Conservation (phyloP, 2,888 invertebrate genomes). For the Cephus pygmeus region DNA sequence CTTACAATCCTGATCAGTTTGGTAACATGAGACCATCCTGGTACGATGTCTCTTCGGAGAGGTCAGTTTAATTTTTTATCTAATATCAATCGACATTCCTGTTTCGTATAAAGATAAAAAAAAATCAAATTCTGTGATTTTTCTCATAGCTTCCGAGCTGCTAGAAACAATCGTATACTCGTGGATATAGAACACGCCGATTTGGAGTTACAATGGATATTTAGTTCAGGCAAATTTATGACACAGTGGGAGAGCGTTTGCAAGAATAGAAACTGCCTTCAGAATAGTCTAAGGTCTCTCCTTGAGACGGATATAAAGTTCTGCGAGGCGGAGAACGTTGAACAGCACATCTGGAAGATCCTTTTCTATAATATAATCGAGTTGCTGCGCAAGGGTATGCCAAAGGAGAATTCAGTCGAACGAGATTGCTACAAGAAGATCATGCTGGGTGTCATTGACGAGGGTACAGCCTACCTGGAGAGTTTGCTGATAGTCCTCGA, state of each 20-base stretch:
- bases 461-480: constrained; percentile 84
- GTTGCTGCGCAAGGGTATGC: constrained; percentile 77
- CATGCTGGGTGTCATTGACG: constrained; percentile 79
- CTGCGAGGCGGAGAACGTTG: constrained; percentile 87
- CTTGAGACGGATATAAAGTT: constrained; percentile 85
- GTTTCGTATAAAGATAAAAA: background rate
- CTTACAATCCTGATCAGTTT: constrained; percentile 67
- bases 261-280: constrained; percentile 75
- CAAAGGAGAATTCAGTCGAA: constrained; percentile 70
- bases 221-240: constrained; percentile 72
- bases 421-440: constrained; percentile 75
- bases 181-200: constrained; percentile 77
- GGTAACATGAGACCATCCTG: constrained; percentile 69
- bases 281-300: constrained; percentile 75
- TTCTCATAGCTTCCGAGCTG: constrained; percentile 69
- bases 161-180: constrained; percentile 73
- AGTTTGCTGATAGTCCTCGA: constrained; percentile 79
- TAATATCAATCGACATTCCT: background rate
- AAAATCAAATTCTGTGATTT: constrained; percentile 12
- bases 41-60: constrained; percentile 72
- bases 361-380: constrained; percentile 91
- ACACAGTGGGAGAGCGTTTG: constrained; percentile 76
- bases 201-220: constrained; percentile 74
- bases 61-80: constrained; percentile 39
- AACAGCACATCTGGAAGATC: constrained; percentile 92